These are phyloP conservation scores for Augochlora pura DNA, from an alignment of 1,140 invertebrate species.

Conservation along the genomic window DNA sequence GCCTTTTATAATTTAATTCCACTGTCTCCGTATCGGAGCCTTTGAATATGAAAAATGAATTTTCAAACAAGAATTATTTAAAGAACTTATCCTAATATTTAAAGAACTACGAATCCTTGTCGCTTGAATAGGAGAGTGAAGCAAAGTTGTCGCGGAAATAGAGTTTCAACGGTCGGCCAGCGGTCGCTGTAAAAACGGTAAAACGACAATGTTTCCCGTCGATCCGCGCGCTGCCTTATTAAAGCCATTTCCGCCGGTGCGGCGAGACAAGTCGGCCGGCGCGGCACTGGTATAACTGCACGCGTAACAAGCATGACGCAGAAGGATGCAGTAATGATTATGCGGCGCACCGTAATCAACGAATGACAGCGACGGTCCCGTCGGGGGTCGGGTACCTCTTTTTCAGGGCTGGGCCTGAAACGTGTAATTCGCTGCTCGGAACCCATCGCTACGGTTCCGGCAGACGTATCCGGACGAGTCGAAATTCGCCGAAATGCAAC, in stretches of 20 bases:
- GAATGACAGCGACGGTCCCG: slow-evolving; percentile 41
- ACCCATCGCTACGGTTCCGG: not conserved
- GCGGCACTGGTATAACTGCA: slow-evolving; percentile 39
- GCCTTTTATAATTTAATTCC: too few relatives aligned
- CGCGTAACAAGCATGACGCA: slow-evolving; percentile 65
- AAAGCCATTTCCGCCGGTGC: slow-evolving; percentile 51
- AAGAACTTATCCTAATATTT: too few relatives aligned
- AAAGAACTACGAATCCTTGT: too few relatives aligned
- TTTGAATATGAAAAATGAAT: too few relatives aligned
- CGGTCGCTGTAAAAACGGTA: too few relatives aligned
- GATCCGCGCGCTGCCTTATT: slow-evolving; percentile 26
- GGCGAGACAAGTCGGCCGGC: slow-evolving; percentile 49
- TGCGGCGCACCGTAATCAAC: slow-evolving; percentile 53
- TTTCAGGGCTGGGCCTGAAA: slow-evolving; percentile 19
- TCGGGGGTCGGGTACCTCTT: slow-evolving; percentile 21
- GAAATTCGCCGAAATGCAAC: too few relatives aligned
- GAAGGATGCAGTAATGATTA: slow-evolving; percentile 69
- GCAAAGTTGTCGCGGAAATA: not conserved
- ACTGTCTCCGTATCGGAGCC: too few relatives aligned
- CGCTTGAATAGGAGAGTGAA: too few relatives aligned
- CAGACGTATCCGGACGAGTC: too few relatives aligned
- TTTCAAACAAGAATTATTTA: too few relatives aligned
- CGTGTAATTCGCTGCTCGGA: slow-evolving; percentile 29
- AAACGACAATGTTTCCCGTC: not conserved
- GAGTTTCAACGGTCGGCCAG: not conserved